Evolutionary conservation across 2,888 invertebrate genomes (phyloP).

Genomic region (Cryptosula pallasiana): DNA sequence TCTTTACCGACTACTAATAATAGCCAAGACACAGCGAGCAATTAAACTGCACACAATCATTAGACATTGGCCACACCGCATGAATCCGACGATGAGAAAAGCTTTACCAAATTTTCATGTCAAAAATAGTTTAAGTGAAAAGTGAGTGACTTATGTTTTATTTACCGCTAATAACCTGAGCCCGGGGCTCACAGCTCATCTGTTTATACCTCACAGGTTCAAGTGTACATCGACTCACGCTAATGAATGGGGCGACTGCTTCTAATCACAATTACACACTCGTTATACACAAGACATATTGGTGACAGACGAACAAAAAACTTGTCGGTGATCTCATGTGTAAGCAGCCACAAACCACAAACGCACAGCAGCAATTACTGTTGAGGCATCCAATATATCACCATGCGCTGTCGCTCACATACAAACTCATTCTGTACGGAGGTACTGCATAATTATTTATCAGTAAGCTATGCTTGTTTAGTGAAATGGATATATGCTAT

Average conservation of each 20-base stretch:
- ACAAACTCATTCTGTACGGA: too few relatives aligned
- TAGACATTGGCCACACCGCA: not conserved
- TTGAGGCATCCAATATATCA: too few relatives aligned
- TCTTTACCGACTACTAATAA: constrained; percentile 22
- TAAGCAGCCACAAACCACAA: not conserved
- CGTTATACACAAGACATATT: not conserved
- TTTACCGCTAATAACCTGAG: constrained; percentile 17
- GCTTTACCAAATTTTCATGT: not conserved
- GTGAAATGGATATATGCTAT: constrained; percentile 21
- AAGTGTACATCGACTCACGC: constrained; percentile 8
- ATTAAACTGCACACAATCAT: constrained; percentile 6
- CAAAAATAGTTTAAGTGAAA: constrained; percentile 5
- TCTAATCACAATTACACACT: not conserved
- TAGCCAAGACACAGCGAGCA: not conserved
- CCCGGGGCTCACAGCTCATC: not conserved
- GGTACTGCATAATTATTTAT: constrained; percentile 20
- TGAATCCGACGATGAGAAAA: not conserved
- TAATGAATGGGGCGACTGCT: constrained; percentile 19
- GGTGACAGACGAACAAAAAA: not conserved
- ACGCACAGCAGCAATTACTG: too few relatives aligned
- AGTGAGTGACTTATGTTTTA: not conserved
- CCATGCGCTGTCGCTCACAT: too few relatives aligned
- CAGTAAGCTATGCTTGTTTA: constrained; percentile 15
- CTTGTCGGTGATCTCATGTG: not conserved
- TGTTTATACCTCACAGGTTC: not conserved